phyloP scores from a whole-genome alignment of 2,888 invertebrate genomes.

The Drosophila pseudotakahashii region DNA sequence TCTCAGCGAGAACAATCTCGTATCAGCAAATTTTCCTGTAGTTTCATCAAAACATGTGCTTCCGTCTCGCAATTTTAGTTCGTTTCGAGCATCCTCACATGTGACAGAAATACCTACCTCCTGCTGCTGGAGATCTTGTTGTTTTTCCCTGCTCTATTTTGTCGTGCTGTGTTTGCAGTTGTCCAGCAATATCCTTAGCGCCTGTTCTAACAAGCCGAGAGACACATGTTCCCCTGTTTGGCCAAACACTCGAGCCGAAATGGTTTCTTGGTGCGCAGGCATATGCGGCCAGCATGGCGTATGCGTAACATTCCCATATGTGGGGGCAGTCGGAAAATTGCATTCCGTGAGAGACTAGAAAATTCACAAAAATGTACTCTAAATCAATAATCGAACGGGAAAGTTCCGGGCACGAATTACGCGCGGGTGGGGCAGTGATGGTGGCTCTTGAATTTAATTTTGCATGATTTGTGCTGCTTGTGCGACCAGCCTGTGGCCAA shows the following conservation, averaged over 20 bases:
- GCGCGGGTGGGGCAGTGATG: not conserved
- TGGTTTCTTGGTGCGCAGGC: slow-evolving; percentile 20
- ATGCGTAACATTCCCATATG: slow-evolving; percentile 35
- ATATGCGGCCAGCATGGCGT: slow-evolving; percentile 21
- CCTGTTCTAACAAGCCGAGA: slow-evolving; percentile 27
- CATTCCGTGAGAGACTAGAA: slow-evolving; percentile 20
- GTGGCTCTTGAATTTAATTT: slow-evolving; percentile 42
- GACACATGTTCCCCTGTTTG: slow-evolving; percentile 40
- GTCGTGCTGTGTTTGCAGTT: slow-evolving; percentile 5
- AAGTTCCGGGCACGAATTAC: not conserved
- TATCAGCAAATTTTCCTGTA: slow-evolving; percentile 19
- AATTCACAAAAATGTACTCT: slow-evolving; percentile 12
- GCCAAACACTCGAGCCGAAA: slow-evolving; percentile 31
- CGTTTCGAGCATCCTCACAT: slow-evolving; percentile 6
- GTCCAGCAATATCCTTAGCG: slow-evolving; percentile 24
- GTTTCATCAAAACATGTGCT: slow-evolving; percentile 21
- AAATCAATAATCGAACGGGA: slow-evolving; percentile 43
- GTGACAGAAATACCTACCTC: not conserved
- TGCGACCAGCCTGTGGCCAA: slow-evolving; percentile 60
- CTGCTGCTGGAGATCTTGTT: slow-evolving; percentile 7
- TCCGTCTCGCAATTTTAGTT: slow-evolving; percentile 23
- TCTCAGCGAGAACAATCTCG: slow-evolving; percentile 12
- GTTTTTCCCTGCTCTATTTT: not conserved
- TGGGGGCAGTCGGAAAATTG: slow-evolving; percentile 17
- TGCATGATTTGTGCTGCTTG: slow-evolving; percentile 44